A percentile compares a stretch with the other conserved stretches of the same genome.
Conservation (phyloP, 2,888 invertebrate genomes). For the Abrostola triplasia region DNA sequence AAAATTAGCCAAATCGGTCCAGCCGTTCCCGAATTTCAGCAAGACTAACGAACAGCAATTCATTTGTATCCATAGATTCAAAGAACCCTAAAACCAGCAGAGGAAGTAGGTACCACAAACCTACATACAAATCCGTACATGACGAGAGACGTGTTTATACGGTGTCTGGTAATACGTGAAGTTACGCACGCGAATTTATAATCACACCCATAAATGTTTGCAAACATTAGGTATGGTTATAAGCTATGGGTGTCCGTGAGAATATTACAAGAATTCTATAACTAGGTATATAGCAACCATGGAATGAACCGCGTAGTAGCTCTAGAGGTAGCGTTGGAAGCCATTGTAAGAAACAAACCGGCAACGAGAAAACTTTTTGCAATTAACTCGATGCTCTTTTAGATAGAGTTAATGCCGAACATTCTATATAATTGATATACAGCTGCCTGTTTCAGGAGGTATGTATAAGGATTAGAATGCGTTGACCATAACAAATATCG, state of each 20-base stretch:
- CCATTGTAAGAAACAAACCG: neutral
- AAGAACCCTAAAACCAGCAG: constrained; percentile 8
- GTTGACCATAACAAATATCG: no score
- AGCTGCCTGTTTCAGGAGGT: neutral
- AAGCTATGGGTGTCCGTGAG: constrained; percentile 7
- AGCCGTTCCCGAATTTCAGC: no score
- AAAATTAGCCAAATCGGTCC: no score
- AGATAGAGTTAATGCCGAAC: neutral
- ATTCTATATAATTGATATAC: neutral
- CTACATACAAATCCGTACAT: constrained; percentile 30
- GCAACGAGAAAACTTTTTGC: constrained; percentile 2
- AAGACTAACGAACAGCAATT: no score
- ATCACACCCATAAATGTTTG: constrained; percentile 35
- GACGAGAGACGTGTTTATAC: constrained; percentile 20
- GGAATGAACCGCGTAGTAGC: no score
- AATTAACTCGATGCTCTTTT: neutral
- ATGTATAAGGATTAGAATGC: no score
- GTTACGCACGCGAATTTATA: constrained; percentile 44
- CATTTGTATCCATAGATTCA: no score
- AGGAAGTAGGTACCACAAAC: constrained; percentile 42
- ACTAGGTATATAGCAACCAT: no score
- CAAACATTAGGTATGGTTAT: constrained; percentile 8
- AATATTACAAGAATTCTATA: constrained; percentile 9
- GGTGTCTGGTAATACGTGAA: constrained; percentile 15
- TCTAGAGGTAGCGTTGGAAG: neutral